Evolutionary conservation across 2,797 vertebrate species (phyloP).

Genomic region (Oceanodroma leucorhoa): DNA sequence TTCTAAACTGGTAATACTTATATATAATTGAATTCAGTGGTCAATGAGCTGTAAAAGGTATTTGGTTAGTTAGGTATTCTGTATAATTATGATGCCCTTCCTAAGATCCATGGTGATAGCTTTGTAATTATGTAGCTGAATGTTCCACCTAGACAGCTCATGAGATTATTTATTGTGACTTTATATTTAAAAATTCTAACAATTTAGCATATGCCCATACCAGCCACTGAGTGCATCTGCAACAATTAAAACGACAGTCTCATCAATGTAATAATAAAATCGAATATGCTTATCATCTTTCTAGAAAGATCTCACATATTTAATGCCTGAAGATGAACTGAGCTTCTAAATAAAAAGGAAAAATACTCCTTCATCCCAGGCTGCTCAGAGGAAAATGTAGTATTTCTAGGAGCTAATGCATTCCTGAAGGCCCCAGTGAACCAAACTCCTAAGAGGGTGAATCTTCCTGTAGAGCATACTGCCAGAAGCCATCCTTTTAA

Average conservation of each 20-base stretch:
- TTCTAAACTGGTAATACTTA: background rate
- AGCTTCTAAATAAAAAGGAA: background rate
- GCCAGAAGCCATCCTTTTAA: constrained; percentile 1
- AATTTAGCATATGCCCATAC: background rate
- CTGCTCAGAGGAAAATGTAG: background rate
- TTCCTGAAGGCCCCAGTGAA: background rate
- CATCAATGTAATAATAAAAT: background rate
- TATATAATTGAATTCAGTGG: background rate
- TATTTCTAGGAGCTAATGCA: background rate
- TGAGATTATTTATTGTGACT: background rate
- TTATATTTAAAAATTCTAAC: background rate
- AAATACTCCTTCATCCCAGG: background rate
- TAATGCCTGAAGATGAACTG: background rate
- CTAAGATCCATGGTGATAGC: background rate
- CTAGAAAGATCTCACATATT: background rate
- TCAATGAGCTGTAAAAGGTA: background rate
- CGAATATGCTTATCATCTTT: background rate
- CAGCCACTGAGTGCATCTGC: background rate
- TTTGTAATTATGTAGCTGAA: background rate
- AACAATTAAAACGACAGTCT: background rate
- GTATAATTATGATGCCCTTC: background rate
- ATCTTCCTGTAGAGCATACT: background rate
- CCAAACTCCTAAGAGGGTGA: background rate
- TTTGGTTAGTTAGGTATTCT: background rate
- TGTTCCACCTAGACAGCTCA: background rate